Percentiles rank a stretch among this genome's conserved stretches.
These are phyloP conservation scores for Osmoderma eremita DNA, from an alignment of 2,888 invertebrate species.

Conservation along the genomic window DNA sequence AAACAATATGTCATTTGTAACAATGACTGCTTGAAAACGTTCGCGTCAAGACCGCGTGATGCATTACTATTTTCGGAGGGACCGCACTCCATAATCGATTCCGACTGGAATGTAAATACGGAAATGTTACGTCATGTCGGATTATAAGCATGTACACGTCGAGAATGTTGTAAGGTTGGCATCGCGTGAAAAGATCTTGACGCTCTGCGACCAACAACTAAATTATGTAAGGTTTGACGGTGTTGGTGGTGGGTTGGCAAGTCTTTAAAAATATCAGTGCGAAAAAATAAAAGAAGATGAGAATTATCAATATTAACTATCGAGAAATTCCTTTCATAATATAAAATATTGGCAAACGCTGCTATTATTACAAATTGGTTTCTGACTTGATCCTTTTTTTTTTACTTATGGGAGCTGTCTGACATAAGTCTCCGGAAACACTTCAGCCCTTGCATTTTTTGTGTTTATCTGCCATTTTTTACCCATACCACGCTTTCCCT, in stretches of 20 bases:
- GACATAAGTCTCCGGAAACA: too few species aligned
- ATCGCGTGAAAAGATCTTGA: slow-evolving; percentile 24
- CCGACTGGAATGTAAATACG: slow-evolving; percentile 26
- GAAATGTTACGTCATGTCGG: slow-evolving; percentile 29
- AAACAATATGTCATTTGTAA: slow-evolving; percentile 41
- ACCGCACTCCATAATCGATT: slow-evolving; percentile 25
- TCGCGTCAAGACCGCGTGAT: slow-evolving; percentile 32
- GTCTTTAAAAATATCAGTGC: not conserved
- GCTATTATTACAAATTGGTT: too few species aligned
- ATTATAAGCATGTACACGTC: slow-evolving; percentile 13
- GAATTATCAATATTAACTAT: too few species aligned
- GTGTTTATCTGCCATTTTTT: too few species aligned
- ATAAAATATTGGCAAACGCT: too few species aligned
- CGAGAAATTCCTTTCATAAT: too few species aligned
- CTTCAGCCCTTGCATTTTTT: too few species aligned
- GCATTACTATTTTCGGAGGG: slow-evolving; percentile 34
- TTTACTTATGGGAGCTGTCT: too few species aligned
- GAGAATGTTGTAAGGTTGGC: slow-evolving; percentile 14
- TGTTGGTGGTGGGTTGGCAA: not conserved
- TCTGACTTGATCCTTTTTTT: too few species aligned
- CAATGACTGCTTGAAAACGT: slow-evolving; percentile 33
- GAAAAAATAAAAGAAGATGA: not conserved
- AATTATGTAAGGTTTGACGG: slow-evolving; percentile 13
- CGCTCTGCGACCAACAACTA: slow-evolving; percentile 14
- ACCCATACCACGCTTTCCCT: too few species aligned